Conservation (phyloP, 2,888 invertebrate species). For the Apeira syringaria region DNA sequence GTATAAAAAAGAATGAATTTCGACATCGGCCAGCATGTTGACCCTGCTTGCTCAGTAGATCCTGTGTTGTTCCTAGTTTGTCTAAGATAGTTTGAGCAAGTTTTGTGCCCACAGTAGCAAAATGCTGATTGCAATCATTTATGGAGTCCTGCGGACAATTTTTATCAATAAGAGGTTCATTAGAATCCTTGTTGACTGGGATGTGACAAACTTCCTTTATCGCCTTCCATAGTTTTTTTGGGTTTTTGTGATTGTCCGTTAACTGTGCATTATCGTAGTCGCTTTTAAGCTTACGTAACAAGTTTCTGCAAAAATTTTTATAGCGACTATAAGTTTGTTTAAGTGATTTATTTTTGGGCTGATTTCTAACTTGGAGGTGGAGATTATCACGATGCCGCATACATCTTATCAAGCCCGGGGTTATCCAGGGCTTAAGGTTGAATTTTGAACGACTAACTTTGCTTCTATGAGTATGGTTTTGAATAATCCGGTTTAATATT, state of each 20-base stretch:
- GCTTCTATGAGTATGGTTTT: background rate
- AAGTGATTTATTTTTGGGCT: background rate
- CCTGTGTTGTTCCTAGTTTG: background rate
- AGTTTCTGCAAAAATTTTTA: background rate
- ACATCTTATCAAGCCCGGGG: background rate
- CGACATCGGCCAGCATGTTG: background rate
- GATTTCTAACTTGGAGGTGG: background rate
- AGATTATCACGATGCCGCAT: background rate
- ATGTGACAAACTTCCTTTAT: background rate
- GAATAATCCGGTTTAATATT: background rate
- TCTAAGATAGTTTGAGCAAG: background rate
- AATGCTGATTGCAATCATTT: background rate
- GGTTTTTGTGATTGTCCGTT: background rate
- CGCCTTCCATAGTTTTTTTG: background rate
- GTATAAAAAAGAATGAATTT: background rate
- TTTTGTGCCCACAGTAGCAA: background rate
- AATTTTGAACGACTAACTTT: background rate
- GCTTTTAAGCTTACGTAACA: background rate
- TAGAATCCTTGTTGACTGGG: background rate
- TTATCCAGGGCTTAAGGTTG: background rate
- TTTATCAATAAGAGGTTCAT: background rate
- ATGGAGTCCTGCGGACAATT: background rate
- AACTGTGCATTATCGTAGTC: background rate
- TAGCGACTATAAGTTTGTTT: background rate
- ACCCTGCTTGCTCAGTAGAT: background rate